Conservation (phyloP, 2,113 vertebrate species). For the Gopherus flavomarginatus region DNA sequence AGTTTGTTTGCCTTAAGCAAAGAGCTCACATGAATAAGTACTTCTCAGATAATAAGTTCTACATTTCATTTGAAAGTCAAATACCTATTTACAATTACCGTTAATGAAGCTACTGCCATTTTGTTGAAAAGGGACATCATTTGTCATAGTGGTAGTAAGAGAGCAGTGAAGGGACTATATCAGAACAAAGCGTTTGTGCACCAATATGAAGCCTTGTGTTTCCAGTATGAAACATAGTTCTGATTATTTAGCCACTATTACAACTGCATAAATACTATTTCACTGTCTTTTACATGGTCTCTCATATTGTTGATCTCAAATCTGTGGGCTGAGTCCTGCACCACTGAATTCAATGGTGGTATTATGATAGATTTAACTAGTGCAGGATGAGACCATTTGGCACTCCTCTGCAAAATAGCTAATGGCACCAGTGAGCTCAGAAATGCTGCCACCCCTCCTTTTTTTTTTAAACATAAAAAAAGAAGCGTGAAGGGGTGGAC, state of each 20-base stretch:
- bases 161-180: background rate
- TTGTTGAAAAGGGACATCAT: background rate
- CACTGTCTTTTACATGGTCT: background rate
- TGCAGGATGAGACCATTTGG: background rate
- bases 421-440: background rate
- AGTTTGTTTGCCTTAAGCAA: background rate
- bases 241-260: background rate
- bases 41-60: background rate
- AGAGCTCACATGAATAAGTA: background rate
- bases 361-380: background rate
- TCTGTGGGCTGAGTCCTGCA: background rate
- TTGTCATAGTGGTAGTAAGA: background rate
- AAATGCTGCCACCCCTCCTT: background rate
- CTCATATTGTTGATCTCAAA: background rate
- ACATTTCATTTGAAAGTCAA: background rate
- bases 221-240: background rate
- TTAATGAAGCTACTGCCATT: background rate
- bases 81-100: background rate
- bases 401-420: background rate
- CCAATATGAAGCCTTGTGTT: background rate
- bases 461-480: background rate
- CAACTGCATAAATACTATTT: background rate
- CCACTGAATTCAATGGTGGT: background rate
- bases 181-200: background rate
- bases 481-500: background rate